phyloP scores from a whole-genome alignment of 1,140 invertebrate species.

The Zaprionus camerounensis region DNA sequence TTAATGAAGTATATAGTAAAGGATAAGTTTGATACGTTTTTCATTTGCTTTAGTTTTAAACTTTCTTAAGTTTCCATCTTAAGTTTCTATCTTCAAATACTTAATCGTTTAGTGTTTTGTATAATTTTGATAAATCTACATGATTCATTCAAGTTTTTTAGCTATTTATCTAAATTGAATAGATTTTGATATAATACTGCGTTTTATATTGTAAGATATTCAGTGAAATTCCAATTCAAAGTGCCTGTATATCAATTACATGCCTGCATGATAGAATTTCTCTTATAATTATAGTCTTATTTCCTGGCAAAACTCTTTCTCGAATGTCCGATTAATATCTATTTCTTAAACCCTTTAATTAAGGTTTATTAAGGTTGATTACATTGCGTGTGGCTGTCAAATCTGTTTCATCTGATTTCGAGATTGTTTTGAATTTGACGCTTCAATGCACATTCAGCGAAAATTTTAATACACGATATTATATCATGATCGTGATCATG shows the following conservation, averaged over 20 bases:
- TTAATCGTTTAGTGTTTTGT: too few species aligned
- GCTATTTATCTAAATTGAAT: too few species aligned
- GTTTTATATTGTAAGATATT: too few species aligned
- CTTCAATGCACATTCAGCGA: conserved; percentile 34
- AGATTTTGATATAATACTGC: too few species aligned
- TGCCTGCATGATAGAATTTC: not conserved
- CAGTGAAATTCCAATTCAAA: too few species aligned
- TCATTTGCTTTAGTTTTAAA: not conserved
- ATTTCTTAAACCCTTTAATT: not conserved
- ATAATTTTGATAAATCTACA: too few species aligned
- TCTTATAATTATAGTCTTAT: not conserved
- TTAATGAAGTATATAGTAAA: not conserved
- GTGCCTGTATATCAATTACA: not conserved
- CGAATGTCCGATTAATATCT: not conserved
- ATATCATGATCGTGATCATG: not conserved
- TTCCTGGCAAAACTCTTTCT: not conserved
- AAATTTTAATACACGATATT: not conserved
- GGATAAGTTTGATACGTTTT: not conserved
- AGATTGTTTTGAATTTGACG: conserved; percentile 37
- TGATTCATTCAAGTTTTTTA: not conserved
- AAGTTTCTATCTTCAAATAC: too few species aligned
- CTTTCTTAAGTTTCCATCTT: too few species aligned
- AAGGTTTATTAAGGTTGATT: not conserved
- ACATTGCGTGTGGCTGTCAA: conserved; percentile 1
- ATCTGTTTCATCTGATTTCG: not conserved